These are phyloP conservation scores for Centruroides sculpturatus DNA, from an alignment of 1,140 invertebrate species.

Conservation along the genomic window DNA sequence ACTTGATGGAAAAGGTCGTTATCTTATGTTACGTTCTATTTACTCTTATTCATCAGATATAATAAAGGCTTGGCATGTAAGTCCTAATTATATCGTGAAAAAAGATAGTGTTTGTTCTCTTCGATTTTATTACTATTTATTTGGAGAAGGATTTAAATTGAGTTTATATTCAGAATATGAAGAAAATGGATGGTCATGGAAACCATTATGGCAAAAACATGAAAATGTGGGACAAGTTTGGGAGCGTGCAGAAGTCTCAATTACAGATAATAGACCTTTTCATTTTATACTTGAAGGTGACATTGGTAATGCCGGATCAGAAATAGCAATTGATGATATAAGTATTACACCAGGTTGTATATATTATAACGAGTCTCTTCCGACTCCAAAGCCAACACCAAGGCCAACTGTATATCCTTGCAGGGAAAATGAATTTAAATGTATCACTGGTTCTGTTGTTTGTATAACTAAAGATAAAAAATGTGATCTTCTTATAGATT, in stretches of 20 bases:
- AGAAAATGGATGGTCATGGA: slow-evolving; percentile 8
- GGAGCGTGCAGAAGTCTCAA: slow-evolving; percentile 2
- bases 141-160: background rate
- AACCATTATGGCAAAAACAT: background rate
- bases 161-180: slow-evolving; percentile 11
- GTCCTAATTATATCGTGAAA: slow-evolving; percentile 6
- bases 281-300: slow-evolving; percentile 15
- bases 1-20: slow-evolving; percentile 3
- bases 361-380: background rate
- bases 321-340: slow-evolving; percentile 13
- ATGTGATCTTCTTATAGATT: slow-evolving; percentile 12
- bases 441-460: background rate
- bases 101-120: background rate
- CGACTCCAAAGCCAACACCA: slow-evolving; percentile 4
- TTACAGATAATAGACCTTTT: slow-evolving; percentile 1
- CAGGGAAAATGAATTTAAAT: slow-evolving; percentile 7
- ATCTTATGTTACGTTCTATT: background rate
- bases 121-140: slow-evolving; percentile 14
- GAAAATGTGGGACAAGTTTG: slow-evolving; percentile 9
- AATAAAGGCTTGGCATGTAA: slow-evolving; percentile 2
- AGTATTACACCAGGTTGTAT: slow-evolving; percentile 6
- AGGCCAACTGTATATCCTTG: slow-evolving; percentile 4
- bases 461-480: slow-evolving; percentile 8
- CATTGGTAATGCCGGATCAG: background rate
- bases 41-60: background rate